phyloP scores from a whole-genome alignment of 1,140 invertebrate species.

The Euwallacea fornicatus region DNA sequence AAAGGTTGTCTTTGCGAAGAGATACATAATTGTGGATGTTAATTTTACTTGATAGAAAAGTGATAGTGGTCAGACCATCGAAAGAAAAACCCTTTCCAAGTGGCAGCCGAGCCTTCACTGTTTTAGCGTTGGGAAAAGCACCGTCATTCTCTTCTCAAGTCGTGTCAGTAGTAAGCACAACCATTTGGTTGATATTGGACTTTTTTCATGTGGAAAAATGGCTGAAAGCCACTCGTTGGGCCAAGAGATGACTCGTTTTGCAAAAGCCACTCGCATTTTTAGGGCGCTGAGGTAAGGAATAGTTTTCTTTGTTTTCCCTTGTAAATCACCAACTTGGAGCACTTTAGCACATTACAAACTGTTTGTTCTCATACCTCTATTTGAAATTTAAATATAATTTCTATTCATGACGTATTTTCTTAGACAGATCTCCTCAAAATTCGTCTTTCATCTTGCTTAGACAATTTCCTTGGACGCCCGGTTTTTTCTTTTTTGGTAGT shows the following conservation, averaged over 20 bases:
- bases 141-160: background rate
- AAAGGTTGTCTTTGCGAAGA: background rate
- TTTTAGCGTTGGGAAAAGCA: background rate
- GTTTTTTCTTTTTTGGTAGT: too few species aligned
- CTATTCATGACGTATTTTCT: too few species aligned
- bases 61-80: background rate
- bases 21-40: background rate
- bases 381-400: too few species aligned
- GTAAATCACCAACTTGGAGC: background rate
- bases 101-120: background rate
- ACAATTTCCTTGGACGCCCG: too few species aligned
- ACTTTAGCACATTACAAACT: too few species aligned
- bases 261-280: slow-evolving; percentile 2
- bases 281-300: background rate
- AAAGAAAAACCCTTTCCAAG: background rate
- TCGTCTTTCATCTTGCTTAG: too few species aligned
- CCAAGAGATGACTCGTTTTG: background rate
- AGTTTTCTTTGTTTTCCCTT: background rate
- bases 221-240: background rate
- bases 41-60: background rate
- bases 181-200: background rate
- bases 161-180: background rate
- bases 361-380: too few species aligned
- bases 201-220: background rate
- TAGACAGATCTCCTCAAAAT: too few species aligned